Percentiles rank a stretch among this genome's conserved stretches.
These are phyloP conservation scores for Aphidius colemani DNA, from an alignment of 2,888 invertebrate genomes.

Conservation along the genomic window DNA sequence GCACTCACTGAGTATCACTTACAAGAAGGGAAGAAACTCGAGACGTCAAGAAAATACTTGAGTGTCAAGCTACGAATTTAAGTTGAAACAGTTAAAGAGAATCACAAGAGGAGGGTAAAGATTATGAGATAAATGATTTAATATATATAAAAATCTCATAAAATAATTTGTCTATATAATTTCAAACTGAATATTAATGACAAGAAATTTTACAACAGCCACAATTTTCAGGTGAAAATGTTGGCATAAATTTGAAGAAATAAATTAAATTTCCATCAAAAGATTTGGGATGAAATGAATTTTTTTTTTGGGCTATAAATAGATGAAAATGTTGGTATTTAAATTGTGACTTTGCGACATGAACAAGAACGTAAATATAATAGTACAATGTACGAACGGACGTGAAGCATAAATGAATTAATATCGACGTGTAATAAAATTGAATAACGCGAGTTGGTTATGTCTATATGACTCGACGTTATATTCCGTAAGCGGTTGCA, in stretches of 20 bases:
- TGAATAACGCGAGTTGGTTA: constrained; percentile 31
- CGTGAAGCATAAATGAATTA: constrained; percentile 35
- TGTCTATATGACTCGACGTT: constrained; percentile 7
- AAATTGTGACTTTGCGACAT: background rate
- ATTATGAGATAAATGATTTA: too few species aligned
- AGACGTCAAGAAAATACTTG: constrained; percentile 8
- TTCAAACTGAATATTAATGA: too few species aligned
- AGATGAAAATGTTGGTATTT: background rate
- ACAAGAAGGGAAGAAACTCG: constrained; percentile 16
- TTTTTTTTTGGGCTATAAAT: too few species aligned
- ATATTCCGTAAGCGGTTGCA: constrained; percentile 26
- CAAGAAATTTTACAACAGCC: too few species aligned
- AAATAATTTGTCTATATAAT: too few species aligned
- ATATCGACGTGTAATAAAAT: constrained; percentile 34
- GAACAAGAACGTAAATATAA: constrained; percentile 26
- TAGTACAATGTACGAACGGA: constrained; percentile 27
- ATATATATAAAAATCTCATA: too few species aligned
- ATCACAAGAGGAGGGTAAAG: too few species aligned
- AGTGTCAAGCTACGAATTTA: background rate
- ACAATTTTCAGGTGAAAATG: too few species aligned
- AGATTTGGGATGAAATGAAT: too few species aligned
- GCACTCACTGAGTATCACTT: constrained; percentile 5
- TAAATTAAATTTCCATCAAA: too few species aligned
- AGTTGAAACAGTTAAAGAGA: too few species aligned
- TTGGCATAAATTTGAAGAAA: too few species aligned